phyloP scores from a whole-genome alignment of 2,797 vertebrate genomes.

The Cichlasoma orientale region DNA sequence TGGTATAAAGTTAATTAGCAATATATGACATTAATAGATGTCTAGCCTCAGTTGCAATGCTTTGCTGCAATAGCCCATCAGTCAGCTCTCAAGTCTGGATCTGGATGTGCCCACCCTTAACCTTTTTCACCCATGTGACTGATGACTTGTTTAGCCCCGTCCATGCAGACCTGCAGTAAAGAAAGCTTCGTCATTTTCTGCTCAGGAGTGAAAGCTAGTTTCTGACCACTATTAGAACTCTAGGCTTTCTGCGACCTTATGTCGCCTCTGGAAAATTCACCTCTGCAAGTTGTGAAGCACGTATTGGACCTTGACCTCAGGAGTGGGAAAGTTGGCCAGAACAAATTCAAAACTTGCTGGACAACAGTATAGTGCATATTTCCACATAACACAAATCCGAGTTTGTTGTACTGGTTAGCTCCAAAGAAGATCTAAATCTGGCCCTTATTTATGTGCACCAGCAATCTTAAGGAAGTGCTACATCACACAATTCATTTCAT shows the following conservation, averaged over 20 bases:
- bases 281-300: constrained; percentile 45
- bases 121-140: constrained; percentile 53
- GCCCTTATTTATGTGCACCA: neutral
- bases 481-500: neutral
- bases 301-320: constrained; percentile 52
- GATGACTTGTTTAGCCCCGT: constrained; percentile 50
- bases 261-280: constrained; percentile 53
- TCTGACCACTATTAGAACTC: constrained; percentile 53
- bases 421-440: neutral
- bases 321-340: constrained; percentile 48
- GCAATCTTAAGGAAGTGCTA: neutral
- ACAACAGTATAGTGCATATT: neutral
- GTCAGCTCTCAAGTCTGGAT: constrained; percentile 61
- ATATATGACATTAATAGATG: constrained; percentile 61
- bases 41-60: constrained; percentile 43
- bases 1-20: constrained; percentile 15
- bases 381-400: constrained; percentile 4
- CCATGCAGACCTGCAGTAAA: constrained; percentile 47
- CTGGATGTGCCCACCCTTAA: constrained; percentile 47
- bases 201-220: constrained; percentile 43
- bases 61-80: constrained; percentile 64
- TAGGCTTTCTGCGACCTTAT: constrained; percentile 48
- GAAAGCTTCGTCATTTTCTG: constrained; percentile 53
- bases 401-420: neutral
- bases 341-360: constrained; percentile 55